These are phyloP conservation scores for Porphyrio hochstetteri DNA, from an alignment of 2,113 vertebrate genomes.

Conservation along the genomic window DNA sequence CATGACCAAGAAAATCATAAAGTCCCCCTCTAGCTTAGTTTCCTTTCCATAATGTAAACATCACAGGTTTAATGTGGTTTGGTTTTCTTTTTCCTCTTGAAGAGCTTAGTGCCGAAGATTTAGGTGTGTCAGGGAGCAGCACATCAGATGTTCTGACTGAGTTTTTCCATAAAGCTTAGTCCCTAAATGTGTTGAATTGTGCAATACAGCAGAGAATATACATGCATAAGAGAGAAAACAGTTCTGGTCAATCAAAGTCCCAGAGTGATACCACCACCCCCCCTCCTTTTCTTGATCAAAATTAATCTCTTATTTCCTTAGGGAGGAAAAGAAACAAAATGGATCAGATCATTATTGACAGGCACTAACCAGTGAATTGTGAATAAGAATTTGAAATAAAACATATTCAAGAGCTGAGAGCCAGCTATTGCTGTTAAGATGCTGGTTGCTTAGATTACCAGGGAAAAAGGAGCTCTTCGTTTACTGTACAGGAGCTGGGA, in stretches of 20 bases:
- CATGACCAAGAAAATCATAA: neutral
- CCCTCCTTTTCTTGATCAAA: neutral
- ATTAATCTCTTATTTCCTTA: constrained; percentile 25
- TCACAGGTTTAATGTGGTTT: neutral
- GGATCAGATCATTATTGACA: neutral
- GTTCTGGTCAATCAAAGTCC: neutral
- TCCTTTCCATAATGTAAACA: neutral
- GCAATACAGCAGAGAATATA: neutral
- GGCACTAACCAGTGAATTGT: neutral
- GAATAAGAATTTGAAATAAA: constrained; percentile 15
- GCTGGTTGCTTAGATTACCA: neutral
- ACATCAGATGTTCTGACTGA: neutral
- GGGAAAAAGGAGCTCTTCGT: constrained; percentile 37
- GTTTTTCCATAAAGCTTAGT: neutral
- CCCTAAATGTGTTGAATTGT: neutral
- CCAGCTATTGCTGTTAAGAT: neutral
- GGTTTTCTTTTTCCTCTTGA: neutral
- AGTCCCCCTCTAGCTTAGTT: neutral
- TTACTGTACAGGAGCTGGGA: neutral
- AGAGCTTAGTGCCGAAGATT: neutral
- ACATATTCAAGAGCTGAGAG: neutral
- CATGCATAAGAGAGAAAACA: neutral
- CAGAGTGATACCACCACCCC: neutral
- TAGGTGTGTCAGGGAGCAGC: neutral
- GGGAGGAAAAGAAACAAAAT: neutral